Conservation (phyloP, 2,888 invertebrate species). For the Taphrorychus bicolor region DNA sequence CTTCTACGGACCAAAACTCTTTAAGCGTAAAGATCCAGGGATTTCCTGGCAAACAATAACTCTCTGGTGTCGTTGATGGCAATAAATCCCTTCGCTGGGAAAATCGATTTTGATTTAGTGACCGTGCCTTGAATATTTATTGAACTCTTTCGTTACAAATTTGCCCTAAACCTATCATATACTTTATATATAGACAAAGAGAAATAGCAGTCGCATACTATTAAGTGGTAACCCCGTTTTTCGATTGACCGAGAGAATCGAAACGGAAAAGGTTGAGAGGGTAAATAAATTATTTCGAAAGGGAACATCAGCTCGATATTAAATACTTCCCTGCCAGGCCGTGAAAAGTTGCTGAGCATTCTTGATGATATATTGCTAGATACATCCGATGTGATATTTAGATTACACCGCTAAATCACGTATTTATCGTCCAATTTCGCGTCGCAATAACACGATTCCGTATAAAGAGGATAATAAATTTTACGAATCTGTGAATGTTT, state of each 20-base stretch:
- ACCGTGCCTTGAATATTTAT: constrained; percentile 15
- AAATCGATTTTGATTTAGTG: constrained; percentile 27
- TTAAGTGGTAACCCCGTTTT: not conserved
- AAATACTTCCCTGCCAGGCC: not conserved
- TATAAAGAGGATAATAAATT: not conserved
- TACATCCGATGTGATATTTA: not conserved
- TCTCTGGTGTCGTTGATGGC: constrained; percentile 5
- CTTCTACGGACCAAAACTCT: not conserved
- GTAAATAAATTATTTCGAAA: not conserved
- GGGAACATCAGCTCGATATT: not conserved
- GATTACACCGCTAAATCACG: not conserved
- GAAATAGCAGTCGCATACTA: not conserved
- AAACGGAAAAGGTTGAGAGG: not conserved
- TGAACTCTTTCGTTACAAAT: constrained; percentile 1
- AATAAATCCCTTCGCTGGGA: constrained; percentile 21
- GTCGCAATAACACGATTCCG: not conserved
- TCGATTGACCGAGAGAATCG: not conserved
- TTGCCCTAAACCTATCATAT: not conserved
- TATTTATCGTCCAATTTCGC: not conserved
- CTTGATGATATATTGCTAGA: not conserved
- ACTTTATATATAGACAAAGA: not conserved
- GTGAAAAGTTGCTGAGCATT: not conserved
- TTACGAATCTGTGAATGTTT: no score
- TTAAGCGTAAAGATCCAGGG: not conserved
- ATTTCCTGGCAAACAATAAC: constrained; percentile 11